Evolutionary conservation across 2,113 vertebrate species (phyloP).

Genomic region (Brachypodius melanocephalos): DNA sequence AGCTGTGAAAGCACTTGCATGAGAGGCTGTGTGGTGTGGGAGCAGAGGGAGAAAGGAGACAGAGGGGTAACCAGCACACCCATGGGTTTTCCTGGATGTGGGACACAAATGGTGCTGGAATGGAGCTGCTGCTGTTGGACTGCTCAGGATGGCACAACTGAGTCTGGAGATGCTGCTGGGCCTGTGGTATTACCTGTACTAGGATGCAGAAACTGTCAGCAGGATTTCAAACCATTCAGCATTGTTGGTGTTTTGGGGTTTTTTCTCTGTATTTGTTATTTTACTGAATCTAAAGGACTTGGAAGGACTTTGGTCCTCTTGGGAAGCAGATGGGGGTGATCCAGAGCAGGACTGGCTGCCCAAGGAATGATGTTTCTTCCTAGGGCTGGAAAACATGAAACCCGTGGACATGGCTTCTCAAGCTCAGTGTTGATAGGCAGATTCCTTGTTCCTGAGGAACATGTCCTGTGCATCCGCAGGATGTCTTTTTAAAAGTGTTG

Average conservation of each 20-base stretch:
- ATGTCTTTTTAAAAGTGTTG: not conserved
- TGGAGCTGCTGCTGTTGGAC: accelerated
- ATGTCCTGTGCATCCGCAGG: not conserved
- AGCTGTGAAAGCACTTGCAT: not conserved
- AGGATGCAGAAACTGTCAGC: not conserved
- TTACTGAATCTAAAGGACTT: not conserved
- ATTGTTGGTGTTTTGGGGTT: not conserved
- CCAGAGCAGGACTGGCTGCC: not conserved
- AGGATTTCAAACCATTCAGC: not conserved
- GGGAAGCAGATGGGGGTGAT: not conserved
- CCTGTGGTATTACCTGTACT: not conserved
- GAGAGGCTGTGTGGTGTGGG: not conserved
- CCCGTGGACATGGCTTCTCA: not conserved
- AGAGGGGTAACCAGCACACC: not conserved
- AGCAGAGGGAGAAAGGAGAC: not conserved
- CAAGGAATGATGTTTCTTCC: not conserved
- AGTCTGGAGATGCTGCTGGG: not conserved
- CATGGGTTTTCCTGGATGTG: not conserved
- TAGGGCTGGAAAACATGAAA: not conserved
- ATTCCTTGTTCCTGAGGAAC: not conserved
- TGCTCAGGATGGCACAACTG: not conserved
- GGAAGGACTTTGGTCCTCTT: not conserved
- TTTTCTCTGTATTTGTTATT: not conserved
- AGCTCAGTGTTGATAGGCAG: not conserved
- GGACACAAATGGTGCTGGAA: not conserved